phyloP scores from a whole-genome alignment of 1,140 invertebrate genomes.

The Octopus sinensis region DNA sequence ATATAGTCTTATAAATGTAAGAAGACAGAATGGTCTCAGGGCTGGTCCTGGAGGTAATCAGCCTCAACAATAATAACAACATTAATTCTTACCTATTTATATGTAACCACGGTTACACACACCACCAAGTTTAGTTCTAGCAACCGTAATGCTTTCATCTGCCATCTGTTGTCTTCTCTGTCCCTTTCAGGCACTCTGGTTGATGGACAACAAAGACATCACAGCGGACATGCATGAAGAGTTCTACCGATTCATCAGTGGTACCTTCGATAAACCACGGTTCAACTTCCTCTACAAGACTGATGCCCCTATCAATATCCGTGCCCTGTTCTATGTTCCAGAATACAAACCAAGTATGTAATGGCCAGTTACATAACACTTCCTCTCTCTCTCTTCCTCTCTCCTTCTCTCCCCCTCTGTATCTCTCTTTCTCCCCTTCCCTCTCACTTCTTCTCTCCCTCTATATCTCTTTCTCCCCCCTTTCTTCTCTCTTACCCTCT shows the following conservation, averaged over 20 bases:
- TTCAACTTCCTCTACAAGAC: slow-evolving; percentile 63
- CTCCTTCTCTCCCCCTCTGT: no score
- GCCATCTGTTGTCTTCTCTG: neutral
- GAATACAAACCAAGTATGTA: slow-evolving; percentile 69
- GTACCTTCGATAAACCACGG: slow-evolving; percentile 76
- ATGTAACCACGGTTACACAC: neutral
- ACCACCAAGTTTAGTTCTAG: no score
- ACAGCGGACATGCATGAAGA: slow-evolving; percentile 82
- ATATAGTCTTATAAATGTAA: no score
- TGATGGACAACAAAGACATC: slow-evolving; percentile 85
- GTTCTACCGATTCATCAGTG: slow-evolving; percentile 81
- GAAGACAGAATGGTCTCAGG: no score
- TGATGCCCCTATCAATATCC: slow-evolving; percentile 87
- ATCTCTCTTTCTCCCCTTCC: no score
- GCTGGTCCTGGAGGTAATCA: no score
- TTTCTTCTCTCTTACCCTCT: no score
- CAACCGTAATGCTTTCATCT: neutral
- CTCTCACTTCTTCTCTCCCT: no score
- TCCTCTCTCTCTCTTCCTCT: no score
- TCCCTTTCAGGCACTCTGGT: slow-evolving; percentile 80
- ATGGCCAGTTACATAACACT: no score
- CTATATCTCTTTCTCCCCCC: no score
- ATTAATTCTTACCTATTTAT: neutral
- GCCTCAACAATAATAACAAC: no score
- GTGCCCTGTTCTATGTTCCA: slow-evolving; percentile 88